Evolutionary conservation across 2,113 vertebrate genomes (phyloP).

Genomic region (Emberiza fucata): DNA sequence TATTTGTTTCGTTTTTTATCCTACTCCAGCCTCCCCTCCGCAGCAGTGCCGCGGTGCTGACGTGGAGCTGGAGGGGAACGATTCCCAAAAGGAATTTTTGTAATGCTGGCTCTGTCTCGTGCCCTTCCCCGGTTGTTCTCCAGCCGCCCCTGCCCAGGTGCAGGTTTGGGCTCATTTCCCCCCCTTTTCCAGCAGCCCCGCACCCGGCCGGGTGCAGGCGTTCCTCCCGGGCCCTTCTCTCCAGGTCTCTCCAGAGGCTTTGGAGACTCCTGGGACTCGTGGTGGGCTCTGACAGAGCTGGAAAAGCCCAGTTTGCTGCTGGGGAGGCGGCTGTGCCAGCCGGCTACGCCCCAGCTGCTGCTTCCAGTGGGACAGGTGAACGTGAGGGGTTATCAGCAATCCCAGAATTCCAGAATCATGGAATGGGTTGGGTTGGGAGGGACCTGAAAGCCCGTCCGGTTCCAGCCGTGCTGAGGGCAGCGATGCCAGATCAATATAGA

Average conservation of each 20-base stretch:
- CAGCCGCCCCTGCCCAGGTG: not conserved
- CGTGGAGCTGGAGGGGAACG: not conserved
- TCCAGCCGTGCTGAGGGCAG: not conserved
- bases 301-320: not conserved
- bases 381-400: not conserved
- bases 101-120: not conserved
- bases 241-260: not conserved
- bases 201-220: not conserved
- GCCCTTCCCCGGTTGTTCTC: not conserved
- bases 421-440: not conserved
- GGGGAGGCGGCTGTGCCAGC: not conserved
- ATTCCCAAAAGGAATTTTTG: not conserved
- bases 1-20: not conserved
- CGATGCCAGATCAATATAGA: accelerated
- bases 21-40: not conserved
- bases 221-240: not conserved
- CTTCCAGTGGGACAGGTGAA: not conserved
- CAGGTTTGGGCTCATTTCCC: not conserved
- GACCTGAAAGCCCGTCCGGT: not conserved
- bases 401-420: not conserved
- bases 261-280: accelerated
- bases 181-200: not conserved
- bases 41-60: not conserved
- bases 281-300: not conserved
- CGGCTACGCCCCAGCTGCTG: not conserved